phyloP scores from a whole-genome alignment of 1,140 invertebrate genomes.

The Brachionus manjavacas region DNA sequence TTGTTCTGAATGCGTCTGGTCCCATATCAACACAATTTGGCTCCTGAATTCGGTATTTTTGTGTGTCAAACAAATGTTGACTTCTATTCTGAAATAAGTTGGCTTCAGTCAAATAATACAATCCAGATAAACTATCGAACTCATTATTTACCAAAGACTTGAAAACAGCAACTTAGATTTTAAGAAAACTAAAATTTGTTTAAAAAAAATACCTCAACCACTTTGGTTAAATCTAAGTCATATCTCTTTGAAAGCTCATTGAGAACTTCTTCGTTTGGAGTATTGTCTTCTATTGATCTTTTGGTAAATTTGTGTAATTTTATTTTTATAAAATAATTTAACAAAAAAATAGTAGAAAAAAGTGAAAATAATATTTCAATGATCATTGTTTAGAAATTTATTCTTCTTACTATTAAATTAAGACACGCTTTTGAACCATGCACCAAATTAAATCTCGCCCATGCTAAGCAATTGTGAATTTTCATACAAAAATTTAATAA shows the following conservation, averaged over 20 bases:
- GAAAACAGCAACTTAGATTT: not conserved
- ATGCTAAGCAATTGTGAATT: too few relatives aligned
- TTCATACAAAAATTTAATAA: too few relatives aligned
- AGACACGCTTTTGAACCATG: too few relatives aligned
- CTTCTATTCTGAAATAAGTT: not conserved
- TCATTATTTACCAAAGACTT: slow-evolving; percentile 18
- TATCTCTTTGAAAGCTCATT: not conserved
- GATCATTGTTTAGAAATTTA: too few relatives aligned
- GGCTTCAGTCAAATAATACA: slow-evolving; percentile 22
- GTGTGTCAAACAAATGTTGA: not conserved
- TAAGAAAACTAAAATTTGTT: not conserved
- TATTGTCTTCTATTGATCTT: slow-evolving; percentile 14
- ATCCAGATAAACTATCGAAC: not conserved
- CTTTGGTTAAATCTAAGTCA: not conserved
- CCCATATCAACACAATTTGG: not conserved
- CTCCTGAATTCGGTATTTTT: not conserved
- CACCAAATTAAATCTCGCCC: too few relatives aligned
- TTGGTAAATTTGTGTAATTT: not conserved
- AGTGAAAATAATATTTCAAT: too few relatives aligned
- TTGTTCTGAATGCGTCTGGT: not conserved
- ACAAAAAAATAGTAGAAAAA: too few relatives aligned
- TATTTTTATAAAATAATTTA: not conserved
- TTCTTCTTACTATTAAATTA: too few relatives aligned
- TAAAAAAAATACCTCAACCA: not conserved
- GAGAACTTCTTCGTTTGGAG: slow-evolving; percentile 5